Conservation (phyloP, 2,888 invertebrate genomes). For the Sminthurinus aureus region DNA sequence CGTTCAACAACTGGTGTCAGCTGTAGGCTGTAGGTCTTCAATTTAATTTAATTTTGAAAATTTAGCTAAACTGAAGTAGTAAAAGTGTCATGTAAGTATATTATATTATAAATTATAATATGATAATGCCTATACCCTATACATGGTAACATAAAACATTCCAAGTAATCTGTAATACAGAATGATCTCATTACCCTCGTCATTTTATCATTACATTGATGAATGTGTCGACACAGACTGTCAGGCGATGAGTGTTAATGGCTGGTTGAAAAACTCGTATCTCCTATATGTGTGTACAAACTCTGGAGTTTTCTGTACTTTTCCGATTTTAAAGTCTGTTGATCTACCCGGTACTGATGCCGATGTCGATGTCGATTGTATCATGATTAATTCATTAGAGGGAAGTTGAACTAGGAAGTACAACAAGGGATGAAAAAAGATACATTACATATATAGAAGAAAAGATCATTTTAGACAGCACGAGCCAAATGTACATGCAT, state of each 20-base stretch:
- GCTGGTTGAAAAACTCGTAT: slow-evolving; percentile 2
- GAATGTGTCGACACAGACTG: slow-evolving; percentile 16
- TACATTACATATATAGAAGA: background rate
- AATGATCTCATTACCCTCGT: slow-evolving; percentile 1
- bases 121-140: too few species aligned
- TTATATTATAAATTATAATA: too few species aligned
- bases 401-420: background rate
- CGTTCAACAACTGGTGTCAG: too few species aligned
- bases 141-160: too few species aligned
- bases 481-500: background rate
- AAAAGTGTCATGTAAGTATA: background rate
- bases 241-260: background rate
- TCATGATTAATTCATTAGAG: slow-evolving; percentile 24
- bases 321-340: background rate
- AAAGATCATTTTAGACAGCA: background rate
- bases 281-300: background rate
- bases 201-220: slow-evolving; percentile 25
- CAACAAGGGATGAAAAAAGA: slow-evolving; percentile 4
- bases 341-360: too few species aligned
- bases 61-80: background rate
- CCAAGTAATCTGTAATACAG: too few species aligned
- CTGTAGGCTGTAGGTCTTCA: background rate
- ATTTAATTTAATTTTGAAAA: slow-evolving; percentile 8
- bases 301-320: background rate
- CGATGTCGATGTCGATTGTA: background rate